Base-by-base conservation (phyloP, 1,140 invertebrate genomes). In the Phymastichus coffea region DNA sequence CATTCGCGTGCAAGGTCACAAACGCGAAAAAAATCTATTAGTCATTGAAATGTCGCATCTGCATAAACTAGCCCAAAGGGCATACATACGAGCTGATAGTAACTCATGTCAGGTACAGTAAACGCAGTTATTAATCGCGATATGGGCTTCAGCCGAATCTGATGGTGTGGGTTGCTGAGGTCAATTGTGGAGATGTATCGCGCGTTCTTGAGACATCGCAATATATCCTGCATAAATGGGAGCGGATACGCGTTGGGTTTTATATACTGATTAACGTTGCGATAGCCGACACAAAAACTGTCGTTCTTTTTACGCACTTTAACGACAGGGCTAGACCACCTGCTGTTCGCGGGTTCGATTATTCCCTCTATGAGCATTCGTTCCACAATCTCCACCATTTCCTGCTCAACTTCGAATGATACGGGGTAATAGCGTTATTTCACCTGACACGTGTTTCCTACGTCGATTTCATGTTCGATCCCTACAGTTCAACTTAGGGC, bases 281-380 rank as follows among this genome's bases (percentile, higher is more conserved):
- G 15, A 20, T 8, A 43, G n/a, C 22, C 40, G 3, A 20, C 7
- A n/a, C n/a, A n/a, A n/a, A n/a, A n/a, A n/a, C n/a, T n/a, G n/a
- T 3, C 40, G 37, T 38, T 63, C 41, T 68, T 68, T 49, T 79
- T 79, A 4, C 63, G 66, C 2, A 77, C 74, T 57, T 78, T 63
- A 0, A 78, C 67, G 0, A 75, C 66, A 4, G 72, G 68, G 8
- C 69, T 60, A 2, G 75, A 69, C 72, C 74, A 80, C 7, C 67
- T 66, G 20, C 72, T 77, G 8, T 67, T 63, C 12, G 66, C 70
- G 51, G 70, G 66, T 55, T 76, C 64, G 22, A 78, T 73, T 1
- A 79, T 68, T 7, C 67, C 68, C 8, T 66, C 64, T 25, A 65
- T 43, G 10, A 75, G 55, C 63, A 78, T 63, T 8, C 6, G 20